Conservation (phyloP, 2,113 vertebrate genomes). For the Clarias gariepinus region DNA sequence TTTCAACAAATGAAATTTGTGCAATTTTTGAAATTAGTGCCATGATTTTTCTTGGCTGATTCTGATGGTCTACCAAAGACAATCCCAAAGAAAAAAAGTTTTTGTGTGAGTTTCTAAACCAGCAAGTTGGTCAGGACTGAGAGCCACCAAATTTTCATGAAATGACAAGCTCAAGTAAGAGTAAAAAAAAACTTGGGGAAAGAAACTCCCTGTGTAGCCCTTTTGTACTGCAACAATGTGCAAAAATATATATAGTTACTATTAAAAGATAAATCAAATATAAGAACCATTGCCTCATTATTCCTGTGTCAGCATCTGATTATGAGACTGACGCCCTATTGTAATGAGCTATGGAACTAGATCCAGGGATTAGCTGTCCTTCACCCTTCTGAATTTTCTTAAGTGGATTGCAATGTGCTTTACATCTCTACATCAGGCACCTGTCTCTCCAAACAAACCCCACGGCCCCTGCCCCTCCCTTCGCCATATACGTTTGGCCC, state of each 20-base stretch:
- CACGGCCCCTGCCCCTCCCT: not conserved
- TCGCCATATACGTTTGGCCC: constrained; percentile 10
- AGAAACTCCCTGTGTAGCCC: not conserved
- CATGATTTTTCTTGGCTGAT: no score
- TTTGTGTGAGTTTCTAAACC: no score
- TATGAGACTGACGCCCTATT: not conserved
- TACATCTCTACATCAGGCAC: constrained; percentile 39
- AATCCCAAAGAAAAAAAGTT: no score
- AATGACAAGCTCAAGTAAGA: no score
- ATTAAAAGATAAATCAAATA: constrained; percentile 2
- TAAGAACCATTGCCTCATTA: not conserved
- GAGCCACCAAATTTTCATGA: no score
- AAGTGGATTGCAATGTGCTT: constrained; percentile 28
- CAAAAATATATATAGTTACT: not conserved
- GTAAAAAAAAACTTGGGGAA: not conserved
- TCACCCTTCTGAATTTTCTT: constrained; percentile 17
- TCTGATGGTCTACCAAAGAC: no score
- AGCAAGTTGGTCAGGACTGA: no score
- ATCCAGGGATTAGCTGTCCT: not conserved
- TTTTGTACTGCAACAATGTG: not conserved
- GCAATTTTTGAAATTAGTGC: no score
- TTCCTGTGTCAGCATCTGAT: not conserved
- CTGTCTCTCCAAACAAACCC: constrained; percentile 48
- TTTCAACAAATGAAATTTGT: no score
- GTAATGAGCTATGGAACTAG: not conserved